These are phyloP conservation scores for Puntigrus tetrazona DNA, from an alignment of 2,113 vertebrate species.

Conservation along the genomic window DNA sequence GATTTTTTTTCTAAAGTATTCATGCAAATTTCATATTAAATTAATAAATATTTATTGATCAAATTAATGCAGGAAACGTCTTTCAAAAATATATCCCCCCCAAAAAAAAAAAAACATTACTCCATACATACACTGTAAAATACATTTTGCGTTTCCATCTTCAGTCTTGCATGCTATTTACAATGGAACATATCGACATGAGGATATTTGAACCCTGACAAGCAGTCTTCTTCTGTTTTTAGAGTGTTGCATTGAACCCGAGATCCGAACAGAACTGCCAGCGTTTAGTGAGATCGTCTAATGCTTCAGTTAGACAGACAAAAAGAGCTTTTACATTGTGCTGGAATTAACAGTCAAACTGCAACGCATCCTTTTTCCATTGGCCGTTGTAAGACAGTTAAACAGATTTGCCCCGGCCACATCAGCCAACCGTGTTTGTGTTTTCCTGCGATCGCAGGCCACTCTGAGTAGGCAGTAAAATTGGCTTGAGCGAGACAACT, in stretches of 20 bases:
- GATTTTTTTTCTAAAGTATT: no score
- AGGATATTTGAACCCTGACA: neutral
- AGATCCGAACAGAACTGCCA: neutral
- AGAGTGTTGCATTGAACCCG: neutral
- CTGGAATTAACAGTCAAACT: neutral
- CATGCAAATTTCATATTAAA: neutral
- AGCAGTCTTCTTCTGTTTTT: neutral
- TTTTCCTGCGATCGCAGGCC: constrained; percentile 32
- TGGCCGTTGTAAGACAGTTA: neutral
- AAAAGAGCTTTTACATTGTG: neutral
- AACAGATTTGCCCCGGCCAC: constrained; percentile 28
- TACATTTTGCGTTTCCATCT: no score
- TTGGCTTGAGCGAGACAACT: constrained; percentile 40
- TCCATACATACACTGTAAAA: no score
- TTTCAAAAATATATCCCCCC: no score
- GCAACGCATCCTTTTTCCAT: neutral
- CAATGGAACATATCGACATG: neutral
- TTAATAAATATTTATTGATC: neutral
- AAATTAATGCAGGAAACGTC: neutral
- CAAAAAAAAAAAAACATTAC: no score
- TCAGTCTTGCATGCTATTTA: neutral
- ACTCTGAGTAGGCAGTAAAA: constrained; percentile 35
- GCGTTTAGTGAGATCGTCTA: neutral
- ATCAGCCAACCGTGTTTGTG: constrained; percentile 39
- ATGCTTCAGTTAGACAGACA: neutral